Conservation (phyloP, 2,797 vertebrate genomes). For the Pipistrellus pipistrellus region DNA sequence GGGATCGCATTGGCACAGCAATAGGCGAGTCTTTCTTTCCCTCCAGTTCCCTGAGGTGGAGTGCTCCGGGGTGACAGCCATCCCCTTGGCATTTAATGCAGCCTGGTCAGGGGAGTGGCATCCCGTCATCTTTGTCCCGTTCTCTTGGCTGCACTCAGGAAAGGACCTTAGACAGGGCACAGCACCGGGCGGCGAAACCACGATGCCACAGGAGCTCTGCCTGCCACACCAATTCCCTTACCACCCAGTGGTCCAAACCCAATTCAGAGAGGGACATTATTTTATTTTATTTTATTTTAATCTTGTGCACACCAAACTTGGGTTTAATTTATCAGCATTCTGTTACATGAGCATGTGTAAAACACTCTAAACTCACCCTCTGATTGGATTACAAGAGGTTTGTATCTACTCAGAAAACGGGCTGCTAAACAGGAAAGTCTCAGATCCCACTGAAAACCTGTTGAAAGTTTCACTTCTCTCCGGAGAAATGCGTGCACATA, state of each 20-base stretch:
- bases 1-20: neutral
- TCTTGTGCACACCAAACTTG: neutral
- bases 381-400: neutral
- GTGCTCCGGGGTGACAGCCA: rapidly evolving
- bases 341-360: neutral
- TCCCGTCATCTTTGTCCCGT: neutral
- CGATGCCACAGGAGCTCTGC: neutral
- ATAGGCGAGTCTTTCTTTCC: neutral
- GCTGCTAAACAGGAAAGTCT: neutral
- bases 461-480: neutral
- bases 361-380: neutral
- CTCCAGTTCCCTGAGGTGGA: neutral
- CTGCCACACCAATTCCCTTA: neutral
- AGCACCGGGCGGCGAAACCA: neutral
- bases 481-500: neutral
- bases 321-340: conserved; percentile 29
- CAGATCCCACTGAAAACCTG: neutral
- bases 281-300: neutral
- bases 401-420: conserved; percentile 3
- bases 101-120: neutral
- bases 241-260: neutral
- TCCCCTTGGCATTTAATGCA: neutral
- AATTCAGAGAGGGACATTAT: neutral
- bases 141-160: neutral
- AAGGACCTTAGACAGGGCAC: neutral